Evolutionary conservation across 2,797 vertebrate species (phyloP).

Genomic region (Schizopygopsis malacanthus): DNA sequence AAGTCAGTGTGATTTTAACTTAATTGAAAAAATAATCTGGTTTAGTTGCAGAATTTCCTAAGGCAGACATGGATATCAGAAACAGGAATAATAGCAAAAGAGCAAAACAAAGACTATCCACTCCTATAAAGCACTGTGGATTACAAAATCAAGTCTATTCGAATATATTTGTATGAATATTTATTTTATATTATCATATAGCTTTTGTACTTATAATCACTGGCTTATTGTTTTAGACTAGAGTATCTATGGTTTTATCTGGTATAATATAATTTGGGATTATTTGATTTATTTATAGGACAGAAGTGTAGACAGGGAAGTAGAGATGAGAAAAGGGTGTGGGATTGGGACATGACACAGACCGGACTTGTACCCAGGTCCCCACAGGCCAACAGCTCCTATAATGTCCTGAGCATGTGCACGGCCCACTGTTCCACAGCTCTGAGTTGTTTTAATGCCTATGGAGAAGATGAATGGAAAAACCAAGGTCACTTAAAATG

Average conservation of each 20-base stretch:
- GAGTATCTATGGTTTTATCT: background rate
- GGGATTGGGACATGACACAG: background rate
- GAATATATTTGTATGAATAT: background rate
- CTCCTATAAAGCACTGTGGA: background rate
- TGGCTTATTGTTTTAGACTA: background rate
- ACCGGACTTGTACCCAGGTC: no score
- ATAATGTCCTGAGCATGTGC: conserved; percentile 9
- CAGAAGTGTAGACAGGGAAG: background rate
- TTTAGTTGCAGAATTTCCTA: background rate
- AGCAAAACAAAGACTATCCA: background rate
- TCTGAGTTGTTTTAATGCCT: background rate
- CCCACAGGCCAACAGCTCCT: background rate
- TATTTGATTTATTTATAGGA: background rate
- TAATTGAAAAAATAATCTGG: background rate
- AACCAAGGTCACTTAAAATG: background rate
- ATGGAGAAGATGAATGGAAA: background rate
- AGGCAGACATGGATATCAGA: background rate
- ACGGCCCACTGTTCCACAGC: background rate
- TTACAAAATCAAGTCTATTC: background rate
- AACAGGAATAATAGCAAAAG: background rate
- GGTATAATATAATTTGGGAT: background rate
- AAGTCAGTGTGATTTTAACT: background rate
- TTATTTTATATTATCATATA: background rate
- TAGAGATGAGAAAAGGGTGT: background rate
- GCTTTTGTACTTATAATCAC: background rate